These are phyloP conservation scores for Leucophenga varia DNA, from an alignment of 1,140 invertebrate genomes.

Conservation along the genomic window DNA sequence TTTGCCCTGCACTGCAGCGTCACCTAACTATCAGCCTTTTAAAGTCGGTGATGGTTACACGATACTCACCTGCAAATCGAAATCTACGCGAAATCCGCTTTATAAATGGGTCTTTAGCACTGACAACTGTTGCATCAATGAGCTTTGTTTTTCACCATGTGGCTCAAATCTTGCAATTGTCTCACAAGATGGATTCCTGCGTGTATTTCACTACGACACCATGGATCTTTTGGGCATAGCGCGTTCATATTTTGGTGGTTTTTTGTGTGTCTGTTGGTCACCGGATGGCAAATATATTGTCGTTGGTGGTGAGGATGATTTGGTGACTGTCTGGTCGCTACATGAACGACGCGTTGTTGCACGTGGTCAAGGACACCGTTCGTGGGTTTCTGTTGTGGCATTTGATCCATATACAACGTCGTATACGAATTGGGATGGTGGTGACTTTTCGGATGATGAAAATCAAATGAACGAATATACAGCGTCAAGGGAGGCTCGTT, in stretches of 20 bases:
- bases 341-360: slow-evolving; percentile 91
- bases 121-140: slow-evolving; percentile 82
- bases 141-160: slow-evolving; percentile 97
- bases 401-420: slow-evolving; percentile 91
- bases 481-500: slow-evolving; percentile 34
- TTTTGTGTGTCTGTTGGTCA: slow-evolving; percentile 96
- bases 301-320: slow-evolving; percentile 97
- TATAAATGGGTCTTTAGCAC: slow-evolving; percentile 85
- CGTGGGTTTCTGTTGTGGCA: slow-evolving; percentile 96
- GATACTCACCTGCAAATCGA: slow-evolving; percentile 95
- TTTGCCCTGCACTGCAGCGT: slow-evolving; percentile 78
- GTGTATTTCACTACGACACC: slow-evolving; percentile 95
- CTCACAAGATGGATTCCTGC: slow-evolving; percentile 93
- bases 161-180: slow-evolving; percentile 88
- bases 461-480: slow-evolving; percentile 58
- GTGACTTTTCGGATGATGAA: slow-evolving; percentile 67
- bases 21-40: slow-evolving; percentile 90
- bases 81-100: slow-evolving; percentile 92
- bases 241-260: slow-evolving; percentile 95
- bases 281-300: slow-evolving; percentile 95
- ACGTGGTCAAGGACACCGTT: slow-evolving; percentile 89
- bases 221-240: slow-evolving; percentile 92
- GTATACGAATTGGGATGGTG: slow-evolving; percentile 60
- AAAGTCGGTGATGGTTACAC: slow-evolving; percentile 94
- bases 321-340: slow-evolving; percentile 97